Evolutionary conservation across 1,140 invertebrate species (phyloP).

Genomic region (Camponotus vicinus): DNA sequence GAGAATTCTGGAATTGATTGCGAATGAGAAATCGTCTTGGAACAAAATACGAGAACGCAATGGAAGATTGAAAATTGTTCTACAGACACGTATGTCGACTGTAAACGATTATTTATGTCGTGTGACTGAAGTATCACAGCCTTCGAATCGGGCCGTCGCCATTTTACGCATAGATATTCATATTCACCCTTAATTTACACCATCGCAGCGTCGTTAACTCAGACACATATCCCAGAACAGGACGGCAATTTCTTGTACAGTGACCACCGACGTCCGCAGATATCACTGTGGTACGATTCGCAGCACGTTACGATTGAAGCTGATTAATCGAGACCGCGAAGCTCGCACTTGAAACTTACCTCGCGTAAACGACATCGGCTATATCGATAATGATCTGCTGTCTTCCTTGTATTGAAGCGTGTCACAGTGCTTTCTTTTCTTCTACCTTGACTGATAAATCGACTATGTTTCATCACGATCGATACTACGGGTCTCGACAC

Average conservation of each 20-base stretch:
- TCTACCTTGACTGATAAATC: not conserved
- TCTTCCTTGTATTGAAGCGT: slow-evolving; percentile 22
- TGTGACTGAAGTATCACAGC: slow-evolving; percentile 46
- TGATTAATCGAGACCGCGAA: not conserved
- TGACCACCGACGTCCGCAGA: slow-evolving; percentile 19
- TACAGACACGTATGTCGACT: slow-evolving; percentile 7
- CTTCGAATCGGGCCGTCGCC: not conserved
- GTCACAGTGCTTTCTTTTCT: not conserved
- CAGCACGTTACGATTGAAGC: not conserved
- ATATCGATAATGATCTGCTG: slow-evolving; percentile 11
- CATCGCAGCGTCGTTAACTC: not conserved
- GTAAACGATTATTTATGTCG: slow-evolving; percentile 67
- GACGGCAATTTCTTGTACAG: slow-evolving; percentile 1
- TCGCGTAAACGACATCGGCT: slow-evolving; percentile 50
- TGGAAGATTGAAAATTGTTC: slow-evolving; percentile 6
- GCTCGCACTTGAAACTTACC: slow-evolving; percentile 49
- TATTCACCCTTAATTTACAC: slow-evolving; percentile 23
- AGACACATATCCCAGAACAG: slow-evolving; percentile 27
- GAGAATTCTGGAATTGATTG: not conserved
- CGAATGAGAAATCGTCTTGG: not conserved
- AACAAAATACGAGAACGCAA: not conserved
- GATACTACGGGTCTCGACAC: slow-evolving; percentile 25
- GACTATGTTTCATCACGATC: slow-evolving; percentile 39
- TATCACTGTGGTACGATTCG: slow-evolving; percentile 44
- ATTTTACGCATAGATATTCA: slow-evolving; percentile 51